Conservation (phyloP, 1,140 invertebrate species). For the Dendroctonus ponderosae region DNA sequence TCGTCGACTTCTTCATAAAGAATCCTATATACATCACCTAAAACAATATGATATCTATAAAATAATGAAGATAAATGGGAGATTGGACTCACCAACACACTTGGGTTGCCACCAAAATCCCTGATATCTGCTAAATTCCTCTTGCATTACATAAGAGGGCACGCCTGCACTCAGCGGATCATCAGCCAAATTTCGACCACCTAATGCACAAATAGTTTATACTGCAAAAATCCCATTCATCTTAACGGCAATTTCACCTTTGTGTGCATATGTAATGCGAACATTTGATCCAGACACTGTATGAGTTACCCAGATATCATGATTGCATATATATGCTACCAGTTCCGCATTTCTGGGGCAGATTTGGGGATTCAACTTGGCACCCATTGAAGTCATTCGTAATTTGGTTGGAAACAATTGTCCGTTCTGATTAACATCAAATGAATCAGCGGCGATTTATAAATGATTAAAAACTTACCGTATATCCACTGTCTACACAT, state of each 20-base stretch:
- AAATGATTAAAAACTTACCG: slow-evolving; percentile 51
- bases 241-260: slow-evolving; percentile 54
- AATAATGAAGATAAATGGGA: neutral
- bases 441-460: slow-evolving; percentile 3
- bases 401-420: slow-evolving; percentile 71
- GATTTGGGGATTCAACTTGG: slow-evolving; percentile 85
- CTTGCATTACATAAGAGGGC: slow-evolving; percentile 96
- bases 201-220: neutral
- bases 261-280: slow-evolving; percentile 80
- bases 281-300: slow-evolving; percentile 68
- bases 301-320: slow-evolving; percentile 88
- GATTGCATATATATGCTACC: slow-evolving; percentile 85
- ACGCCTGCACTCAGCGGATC: slow-evolving; percentile 88
- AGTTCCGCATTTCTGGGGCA: slow-evolving; percentile 85
- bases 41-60: neutral
- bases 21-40: slow-evolving; percentile 68
- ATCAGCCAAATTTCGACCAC: slow-evolving; percentile 65
- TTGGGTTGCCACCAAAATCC: slow-evolving; percentile 97
- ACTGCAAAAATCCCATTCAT: neutral
- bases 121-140: slow-evolving; percentile 94
- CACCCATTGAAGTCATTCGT: slow-evolving; percentile 63
- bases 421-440: slow-evolving; percentile 57
- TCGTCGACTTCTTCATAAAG: slow-evolving; percentile 97
- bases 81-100: slow-evolving; percentile 55
- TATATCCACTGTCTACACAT: slow-evolving; percentile 70